A percentile compares a stretch with the other conserved stretches of the same genome.
Evolutionary conservation across 1,140 invertebrate species (phyloP).

Genomic region (Meloidogyne floridensis): DNA sequence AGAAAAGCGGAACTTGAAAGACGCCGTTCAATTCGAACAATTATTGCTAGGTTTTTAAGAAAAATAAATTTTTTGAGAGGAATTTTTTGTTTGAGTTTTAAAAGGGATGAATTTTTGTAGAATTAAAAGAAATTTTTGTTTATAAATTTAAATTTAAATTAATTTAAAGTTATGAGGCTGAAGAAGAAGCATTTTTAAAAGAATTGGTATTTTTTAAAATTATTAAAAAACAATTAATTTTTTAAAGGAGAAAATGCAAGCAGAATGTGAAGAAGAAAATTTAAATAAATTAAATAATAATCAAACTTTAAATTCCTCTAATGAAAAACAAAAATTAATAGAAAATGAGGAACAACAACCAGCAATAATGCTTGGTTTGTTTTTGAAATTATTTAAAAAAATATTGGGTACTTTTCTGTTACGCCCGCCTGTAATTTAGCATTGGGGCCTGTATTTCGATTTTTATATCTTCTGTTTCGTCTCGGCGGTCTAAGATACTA

Average conservation of each 20-base stretch:
- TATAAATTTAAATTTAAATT: neutral
- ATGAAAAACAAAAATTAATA: neutral
- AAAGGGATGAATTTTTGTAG: too few relatives aligned
- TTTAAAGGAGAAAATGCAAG: slow-evolving; percentile 1
- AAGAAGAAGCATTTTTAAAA: slow-evolving; percentile 25
- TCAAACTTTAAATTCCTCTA: slow-evolving; percentile 5
- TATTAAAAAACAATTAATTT: neutral
- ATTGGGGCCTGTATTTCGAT: too few relatives aligned
- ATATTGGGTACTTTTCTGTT: neutral
- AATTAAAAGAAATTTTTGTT: too few relatives aligned
- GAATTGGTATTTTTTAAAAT: slow-evolving; percentile 15
- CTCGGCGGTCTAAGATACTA: too few relatives aligned
- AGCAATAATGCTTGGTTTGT: slow-evolving; percentile 3
- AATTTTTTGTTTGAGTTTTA: too few relatives aligned
- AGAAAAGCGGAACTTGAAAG: neutral
- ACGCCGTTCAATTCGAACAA: slow-evolving; percentile 15
- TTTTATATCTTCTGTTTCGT: too few relatives aligned
- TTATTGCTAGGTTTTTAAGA: slow-evolving; percentile 19
- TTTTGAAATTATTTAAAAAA: neutral
- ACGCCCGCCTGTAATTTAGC: too few relatives aligned
- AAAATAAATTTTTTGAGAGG: neutral
- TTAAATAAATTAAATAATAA: slow-evolving; percentile 14
- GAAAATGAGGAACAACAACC: neutral
- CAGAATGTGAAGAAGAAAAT: slow-evolving; percentile 21
- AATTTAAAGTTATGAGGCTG: slow-evolving; percentile 22